Evolutionary conservation across 1,140 invertebrate species (phyloP).

Genomic region (Ladona fulva): DNA sequence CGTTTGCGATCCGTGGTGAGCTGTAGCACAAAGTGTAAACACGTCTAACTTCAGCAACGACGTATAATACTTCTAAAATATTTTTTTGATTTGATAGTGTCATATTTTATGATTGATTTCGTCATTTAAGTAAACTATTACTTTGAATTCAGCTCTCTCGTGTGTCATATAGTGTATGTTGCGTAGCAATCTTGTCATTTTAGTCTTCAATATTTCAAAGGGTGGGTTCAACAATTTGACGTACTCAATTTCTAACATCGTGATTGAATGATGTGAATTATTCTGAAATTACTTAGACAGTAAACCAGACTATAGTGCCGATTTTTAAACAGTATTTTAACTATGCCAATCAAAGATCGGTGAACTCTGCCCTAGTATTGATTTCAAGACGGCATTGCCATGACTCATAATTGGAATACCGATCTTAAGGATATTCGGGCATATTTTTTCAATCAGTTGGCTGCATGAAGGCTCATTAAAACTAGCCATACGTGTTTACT

Average conservation of each 20-base stretch:
- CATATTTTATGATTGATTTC: too few species aligned
- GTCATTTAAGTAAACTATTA: too few species aligned
- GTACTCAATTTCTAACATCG: background rate
- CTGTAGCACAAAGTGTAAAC: background rate
- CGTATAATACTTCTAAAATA: background rate
- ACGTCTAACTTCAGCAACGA: background rate
- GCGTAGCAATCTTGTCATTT: background rate
- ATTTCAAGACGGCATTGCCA: slow-evolving; percentile 4
- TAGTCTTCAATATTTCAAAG: background rate
- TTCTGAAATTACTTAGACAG: too few species aligned
- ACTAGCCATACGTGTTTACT: too few species aligned
- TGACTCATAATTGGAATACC: slow-evolving; percentile 6
- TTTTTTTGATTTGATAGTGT: too few species aligned
- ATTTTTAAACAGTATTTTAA: background rate
- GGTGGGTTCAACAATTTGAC: background rate
- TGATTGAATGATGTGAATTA: too few species aligned
- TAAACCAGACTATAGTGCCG: too few species aligned
- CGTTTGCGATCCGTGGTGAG: background rate
- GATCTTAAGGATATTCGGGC: background rate
- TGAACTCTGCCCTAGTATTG: slow-evolving; percentile 8
- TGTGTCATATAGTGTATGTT: background rate
- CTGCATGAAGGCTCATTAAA: too few species aligned
- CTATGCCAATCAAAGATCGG: slow-evolving; percentile 4
- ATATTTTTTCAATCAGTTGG: too few species aligned
- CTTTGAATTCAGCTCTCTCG: too few species aligned